Conservation (phyloP, 2,888 invertebrate genomes). For the Belgica antarctica region DNA sequence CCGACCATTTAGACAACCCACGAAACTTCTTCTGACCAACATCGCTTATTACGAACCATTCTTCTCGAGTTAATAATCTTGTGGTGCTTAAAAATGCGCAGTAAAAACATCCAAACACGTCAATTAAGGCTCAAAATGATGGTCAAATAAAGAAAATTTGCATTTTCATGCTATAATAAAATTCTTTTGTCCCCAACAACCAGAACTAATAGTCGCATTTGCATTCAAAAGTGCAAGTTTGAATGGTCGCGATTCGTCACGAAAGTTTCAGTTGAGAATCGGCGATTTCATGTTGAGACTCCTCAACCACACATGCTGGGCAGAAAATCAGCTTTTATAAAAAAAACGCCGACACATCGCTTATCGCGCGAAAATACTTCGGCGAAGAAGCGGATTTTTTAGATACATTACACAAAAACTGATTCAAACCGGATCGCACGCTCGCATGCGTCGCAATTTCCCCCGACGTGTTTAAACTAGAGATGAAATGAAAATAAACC, state of each 20-base stretch:
- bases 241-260: neutral
- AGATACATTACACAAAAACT: neutral
- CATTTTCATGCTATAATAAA: neutral
- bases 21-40: too few species aligned
- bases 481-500: constrained; percentile 8
- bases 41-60: neutral
- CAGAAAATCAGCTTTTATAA: constrained; percentile 16
- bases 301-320: neutral
- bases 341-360: neutral
- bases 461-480: neutral
- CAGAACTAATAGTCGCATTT: neutral
- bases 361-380: too few species aligned
- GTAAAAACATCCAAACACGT: neutral
- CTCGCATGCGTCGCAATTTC: neutral
- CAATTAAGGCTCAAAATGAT: neutral
- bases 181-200: constrained; percentile 2
- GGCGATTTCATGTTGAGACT: neutral
- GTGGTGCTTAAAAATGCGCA: neutral
- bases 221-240: constrained; percentile 13
- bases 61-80: neutral
- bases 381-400: constrained; percentile 7
- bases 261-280: neutral
- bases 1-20: too few species aligned
- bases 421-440: neutral
- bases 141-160: neutral